Evolutionary conservation across 2,797 vertebrate species (phyloP).

Genomic region (Calcarius lapponicus): DNA sequence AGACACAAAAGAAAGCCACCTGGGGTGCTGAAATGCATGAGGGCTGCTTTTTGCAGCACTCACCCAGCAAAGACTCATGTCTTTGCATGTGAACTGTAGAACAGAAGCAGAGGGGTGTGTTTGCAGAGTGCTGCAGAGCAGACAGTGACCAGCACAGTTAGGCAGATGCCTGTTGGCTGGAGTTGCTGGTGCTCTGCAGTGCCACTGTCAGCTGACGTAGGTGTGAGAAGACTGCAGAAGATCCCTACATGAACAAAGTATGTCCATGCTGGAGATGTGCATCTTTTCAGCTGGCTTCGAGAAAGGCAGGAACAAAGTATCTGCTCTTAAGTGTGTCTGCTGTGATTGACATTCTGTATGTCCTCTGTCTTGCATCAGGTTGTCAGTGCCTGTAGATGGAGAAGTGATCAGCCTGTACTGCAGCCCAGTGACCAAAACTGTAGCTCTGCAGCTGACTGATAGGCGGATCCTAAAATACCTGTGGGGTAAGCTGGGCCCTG

Average conservation of each 20-base stretch:
- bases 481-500: constrained; percentile 79
- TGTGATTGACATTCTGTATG: not conserved
- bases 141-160: not conserved
- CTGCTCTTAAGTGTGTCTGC: not conserved
- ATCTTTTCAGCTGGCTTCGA: not conserved
- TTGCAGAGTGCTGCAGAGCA: not conserved
- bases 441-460: constrained; percentile 87
- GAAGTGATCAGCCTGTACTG: constrained; percentile 82
- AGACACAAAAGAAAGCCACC: not conserved
- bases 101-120: not conserved
- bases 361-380: constrained; percentile 68
- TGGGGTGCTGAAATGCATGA: not conserved
- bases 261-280: not conserved
- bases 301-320: not conserved
- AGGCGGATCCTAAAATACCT: constrained; percentile 83
- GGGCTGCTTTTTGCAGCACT: not conserved
- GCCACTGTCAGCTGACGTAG: not conserved
- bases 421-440: constrained; percentile 77
- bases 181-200: not conserved
- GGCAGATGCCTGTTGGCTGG: not conserved
- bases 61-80: not conserved
- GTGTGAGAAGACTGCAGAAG: not conserved
- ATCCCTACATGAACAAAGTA: not conserved
- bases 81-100: not conserved
- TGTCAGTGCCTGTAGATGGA: constrained; percentile 80